Base-by-base conservation (phyloP, 2,888 invertebrate genomes). In the Colletes collaris region DNA sequence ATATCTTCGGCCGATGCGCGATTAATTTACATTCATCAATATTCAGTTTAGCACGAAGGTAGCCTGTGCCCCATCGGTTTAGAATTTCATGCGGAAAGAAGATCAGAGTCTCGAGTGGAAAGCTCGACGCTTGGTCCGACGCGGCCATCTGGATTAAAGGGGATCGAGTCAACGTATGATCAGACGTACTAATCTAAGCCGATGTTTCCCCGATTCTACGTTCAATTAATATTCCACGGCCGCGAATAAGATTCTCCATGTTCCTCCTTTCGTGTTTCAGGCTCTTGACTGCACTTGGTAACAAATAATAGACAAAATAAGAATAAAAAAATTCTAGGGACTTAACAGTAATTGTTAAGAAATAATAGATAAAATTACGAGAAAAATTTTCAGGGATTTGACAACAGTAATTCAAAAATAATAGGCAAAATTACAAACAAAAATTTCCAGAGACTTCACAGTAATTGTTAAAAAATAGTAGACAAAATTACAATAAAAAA, bases 21-120 rank as follows among this genome's bases (percentile, higher is more conserved):
- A 76, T 82, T 74, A 81, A 74, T 74, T 67, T 58, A 53, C 56
- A 77, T 68, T 77, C 73, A 71, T 82, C 76, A 68, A 82, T 81
- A 81, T 81, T 81, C 77, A 60, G 70, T 77, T 74, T 76, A 55
- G 68, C 69, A 63, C 53, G 52, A 19, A 37, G 56, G 60, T 10
- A n/a, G 8, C 40, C 13, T n/a, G 53, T 56, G n/a, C 60, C 65
- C 56, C 53, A 58, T 63, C 64, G 65, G 60, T 71, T 75, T 71
- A 56, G 76, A 76, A 76, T 69, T 63, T 59, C 19, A 13, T 63
- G 69, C 63, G 62, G 55, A 62, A 69, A 40, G 64, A 60, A 79
- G 82, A 77, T 83, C 79, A 74, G 79, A 83, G 74, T 79, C 75
- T 75, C 73, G 71, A 82, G 79, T 83, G 77, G 82, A 73, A 75